Conservation (phyloP, 2,113 vertebrate species). For the Pipra filicauda region DNA sequence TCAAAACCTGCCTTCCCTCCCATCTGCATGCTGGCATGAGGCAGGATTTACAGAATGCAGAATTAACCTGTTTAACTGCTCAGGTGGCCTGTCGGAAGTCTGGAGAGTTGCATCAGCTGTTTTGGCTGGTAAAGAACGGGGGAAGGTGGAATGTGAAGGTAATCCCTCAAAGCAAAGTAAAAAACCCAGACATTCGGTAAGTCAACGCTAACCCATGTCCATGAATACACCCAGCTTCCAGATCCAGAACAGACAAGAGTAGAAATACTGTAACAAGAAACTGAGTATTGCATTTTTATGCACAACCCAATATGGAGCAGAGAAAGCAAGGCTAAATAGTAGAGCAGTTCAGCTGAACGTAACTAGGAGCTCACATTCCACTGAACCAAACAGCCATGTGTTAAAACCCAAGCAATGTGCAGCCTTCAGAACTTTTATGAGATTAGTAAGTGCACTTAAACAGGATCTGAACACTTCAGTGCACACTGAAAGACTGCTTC, state of each 20-base stretch:
- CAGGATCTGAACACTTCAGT: neutral
- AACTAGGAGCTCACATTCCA: neutral
- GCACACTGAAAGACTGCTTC: neutral
- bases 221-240: neutral
- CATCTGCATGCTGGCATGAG: neutral
- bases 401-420: neutral
- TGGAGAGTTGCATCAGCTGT: neutral
- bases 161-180: neutral
- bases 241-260: neutral
- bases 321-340: neutral
- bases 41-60: neutral
- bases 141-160: neutral
- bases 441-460: neutral
- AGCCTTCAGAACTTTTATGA: neutral
- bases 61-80: conserved; percentile 36
- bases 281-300: neutral
- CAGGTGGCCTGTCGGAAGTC: neutral
- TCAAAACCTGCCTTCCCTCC: neutral
- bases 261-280: neutral
- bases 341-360: neutral
- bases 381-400: neutral
- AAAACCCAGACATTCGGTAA: neutral
- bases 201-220: neutral
- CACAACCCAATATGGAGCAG: neutral
- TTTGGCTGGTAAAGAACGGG: neutral